Conservation (phyloP, 2,113 vertebrate species). For the Aldabrachelys gigantea region DNA sequence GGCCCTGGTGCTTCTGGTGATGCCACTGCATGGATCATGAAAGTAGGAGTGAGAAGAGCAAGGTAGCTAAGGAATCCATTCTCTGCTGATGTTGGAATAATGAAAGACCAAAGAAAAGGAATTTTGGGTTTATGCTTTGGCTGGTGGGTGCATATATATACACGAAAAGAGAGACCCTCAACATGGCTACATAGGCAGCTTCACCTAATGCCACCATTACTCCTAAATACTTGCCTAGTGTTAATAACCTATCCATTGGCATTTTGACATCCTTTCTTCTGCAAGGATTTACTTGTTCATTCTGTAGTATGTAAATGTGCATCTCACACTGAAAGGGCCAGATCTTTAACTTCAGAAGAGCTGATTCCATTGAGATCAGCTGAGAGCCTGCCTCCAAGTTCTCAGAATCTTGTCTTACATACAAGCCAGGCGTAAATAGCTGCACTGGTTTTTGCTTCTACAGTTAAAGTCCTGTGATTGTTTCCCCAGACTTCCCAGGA, state of each 20-base stretch:
- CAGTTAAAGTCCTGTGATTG: background rate
- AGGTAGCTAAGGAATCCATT: background rate
- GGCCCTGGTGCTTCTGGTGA: background rate
- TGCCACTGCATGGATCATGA: background rate
- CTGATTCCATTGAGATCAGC: background rate
- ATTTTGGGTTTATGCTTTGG: fast-evolving
- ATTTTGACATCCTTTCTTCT: background rate
- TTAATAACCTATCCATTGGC: fast-evolving
- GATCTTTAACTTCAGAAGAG: background rate
- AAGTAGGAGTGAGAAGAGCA: background rate
- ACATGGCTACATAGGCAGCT: background rate
- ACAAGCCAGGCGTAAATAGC: background rate
- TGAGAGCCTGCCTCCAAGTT: background rate
- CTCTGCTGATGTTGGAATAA: background rate
- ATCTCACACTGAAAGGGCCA: fast-evolving
- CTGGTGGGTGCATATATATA: background rate
- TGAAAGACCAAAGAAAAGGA: fast-evolving
- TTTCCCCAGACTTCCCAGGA: background rate
- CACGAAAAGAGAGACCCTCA: background rate
- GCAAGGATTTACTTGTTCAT: background rate
- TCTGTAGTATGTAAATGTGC: background rate
- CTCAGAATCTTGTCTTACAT: background rate
- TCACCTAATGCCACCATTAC: background rate
- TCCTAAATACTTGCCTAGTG: background rate
- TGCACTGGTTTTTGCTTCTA: background rate